phyloP scores from a whole-genome alignment of 1,140 invertebrate genomes.

The Drosophila sproati region DNA sequence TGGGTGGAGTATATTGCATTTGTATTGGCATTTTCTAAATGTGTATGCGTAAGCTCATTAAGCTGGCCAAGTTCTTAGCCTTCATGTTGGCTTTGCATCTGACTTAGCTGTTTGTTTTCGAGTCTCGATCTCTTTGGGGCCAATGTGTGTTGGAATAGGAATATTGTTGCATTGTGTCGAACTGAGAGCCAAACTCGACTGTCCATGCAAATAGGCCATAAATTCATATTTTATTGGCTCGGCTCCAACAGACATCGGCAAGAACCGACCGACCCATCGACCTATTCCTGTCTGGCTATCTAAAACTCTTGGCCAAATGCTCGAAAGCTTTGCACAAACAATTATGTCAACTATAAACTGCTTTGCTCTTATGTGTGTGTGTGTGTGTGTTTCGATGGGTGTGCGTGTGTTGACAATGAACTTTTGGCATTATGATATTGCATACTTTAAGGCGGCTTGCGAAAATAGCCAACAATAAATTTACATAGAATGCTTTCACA shows the following conservation, averaged over 20 bases:
- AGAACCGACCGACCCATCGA: slow-evolving; percentile 12
- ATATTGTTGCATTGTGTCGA: slow-evolving; percentile 51
- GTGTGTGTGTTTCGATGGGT: not conserved
- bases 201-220: slow-evolving; percentile 77
- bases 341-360: slow-evolving; percentile 51
- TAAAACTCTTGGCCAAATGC: slow-evolving; percentile 53
- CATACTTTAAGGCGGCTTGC: slow-evolving; percentile 54
- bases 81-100: slow-evolving; percentile 53
- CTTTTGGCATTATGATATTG: slow-evolving; percentile 70
- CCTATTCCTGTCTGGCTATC: not conserved
- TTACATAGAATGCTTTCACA: slow-evolving; percentile 9
- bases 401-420: slow-evolving; percentile 57
- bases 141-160: slow-evolving; percentile 13
- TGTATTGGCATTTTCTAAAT: slow-evolving; percentile 9
- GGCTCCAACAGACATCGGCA: slow-evolving; percentile 40
- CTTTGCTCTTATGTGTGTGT: not conserved
- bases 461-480: slow-evolving; percentile 31
- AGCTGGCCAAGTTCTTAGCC: slow-evolving; percentile 57
- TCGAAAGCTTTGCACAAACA: slow-evolving; percentile 58
- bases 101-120: slow-evolving; percentile 39
- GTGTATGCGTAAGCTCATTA: slow-evolving; percentile 66
- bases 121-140: slow-evolving; percentile 19
- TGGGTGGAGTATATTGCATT: not conserved
- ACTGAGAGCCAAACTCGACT: slow-evolving; percentile 26
- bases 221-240: slow-evolving; percentile 80